Evolutionary conservation across 2,797 vertebrate species (phyloP).

Genomic region (Typhlichthys subterraneus): DNA sequence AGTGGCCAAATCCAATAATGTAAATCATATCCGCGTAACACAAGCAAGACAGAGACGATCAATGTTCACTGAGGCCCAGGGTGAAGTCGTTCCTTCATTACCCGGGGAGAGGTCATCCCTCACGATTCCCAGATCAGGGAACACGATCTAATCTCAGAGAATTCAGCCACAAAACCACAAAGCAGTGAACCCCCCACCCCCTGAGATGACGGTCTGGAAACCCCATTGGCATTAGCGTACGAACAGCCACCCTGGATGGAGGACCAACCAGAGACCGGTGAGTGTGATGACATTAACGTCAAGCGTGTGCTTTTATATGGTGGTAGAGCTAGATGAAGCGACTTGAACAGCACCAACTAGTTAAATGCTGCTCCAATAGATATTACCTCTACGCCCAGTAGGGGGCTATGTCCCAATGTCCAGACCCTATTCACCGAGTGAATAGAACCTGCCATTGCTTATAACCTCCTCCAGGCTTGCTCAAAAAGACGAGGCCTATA

Average conservation of each 20-base stretch:
- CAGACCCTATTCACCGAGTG: background rate
- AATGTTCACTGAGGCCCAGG: conserved; percentile 23
- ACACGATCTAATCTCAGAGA: conserved; percentile 52
- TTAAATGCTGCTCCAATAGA: no score
- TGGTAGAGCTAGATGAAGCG: no score
- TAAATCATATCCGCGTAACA: conserved; percentile 41
- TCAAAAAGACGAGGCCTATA: conserved; percentile 29
- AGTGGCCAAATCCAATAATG: conserved; percentile 36
- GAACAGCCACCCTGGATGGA: no score
- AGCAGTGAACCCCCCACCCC: no score
- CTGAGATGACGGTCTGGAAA: no score
- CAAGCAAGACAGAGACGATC: conserved; percentile 26
- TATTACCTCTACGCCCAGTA: no score
- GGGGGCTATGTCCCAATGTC: no score
- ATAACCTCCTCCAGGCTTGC: conserved; percentile 35
- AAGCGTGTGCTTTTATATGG: no score
- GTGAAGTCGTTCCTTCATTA: conserved; percentile 34
- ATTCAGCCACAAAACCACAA: conserved; percentile 14
- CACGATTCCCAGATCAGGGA: conserved; percentile 38
- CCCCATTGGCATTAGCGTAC: no score
- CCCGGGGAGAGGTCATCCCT: conserved; percentile 49
- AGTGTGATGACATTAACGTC: no score
- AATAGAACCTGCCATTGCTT: conserved; percentile 37
- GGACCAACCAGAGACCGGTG: no score
- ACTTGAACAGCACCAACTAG: no score